A percentile compares a stretch with the other conserved stretches of the same genome.
phyloP scores from a whole-genome alignment of 2,797 vertebrate species.

The Pipistrellus pipistrellus region DNA sequence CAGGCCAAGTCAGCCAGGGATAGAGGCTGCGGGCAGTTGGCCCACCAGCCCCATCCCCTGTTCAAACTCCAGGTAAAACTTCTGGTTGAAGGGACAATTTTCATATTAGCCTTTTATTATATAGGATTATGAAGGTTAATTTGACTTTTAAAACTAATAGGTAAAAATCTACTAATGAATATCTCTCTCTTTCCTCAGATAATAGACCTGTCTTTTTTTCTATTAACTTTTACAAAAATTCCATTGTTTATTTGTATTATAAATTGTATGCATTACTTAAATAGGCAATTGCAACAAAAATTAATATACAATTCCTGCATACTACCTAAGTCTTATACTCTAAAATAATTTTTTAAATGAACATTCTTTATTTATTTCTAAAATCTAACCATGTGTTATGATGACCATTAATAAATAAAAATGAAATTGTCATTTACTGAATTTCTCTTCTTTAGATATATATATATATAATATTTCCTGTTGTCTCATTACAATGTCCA shows the following conservation, averaged over 20 bases:
- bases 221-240: background rate
- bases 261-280: background rate
- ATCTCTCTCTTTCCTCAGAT: background rate
- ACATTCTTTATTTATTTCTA: background rate
- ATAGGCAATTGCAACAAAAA: slow-evolving; percentile 1
- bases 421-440: background rate
- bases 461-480: background rate
- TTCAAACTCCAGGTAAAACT: too few species aligned
- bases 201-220: background rate
- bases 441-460: background rate
- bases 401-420: slow-evolving; percentile 10
- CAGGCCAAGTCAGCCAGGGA: too few species aligned
- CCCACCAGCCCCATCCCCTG: too few species aligned
- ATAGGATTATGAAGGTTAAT: background rate
- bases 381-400: background rate
- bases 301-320: background rate
- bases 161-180: background rate
- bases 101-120: too few species aligned
- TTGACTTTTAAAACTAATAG: background rate
- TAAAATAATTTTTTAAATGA: slow-evolving; percentile 37
- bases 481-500: background rate
- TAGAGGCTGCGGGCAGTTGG: too few species aligned
- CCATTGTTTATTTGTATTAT: background rate
- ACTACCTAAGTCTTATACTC: background rate
- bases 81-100: too few species aligned